Percentiles rank a stretch among this genome's conserved stretches.
Conservation (phyloP, 2,113 vertebrate species). For the Pitta sordida region DNA sequence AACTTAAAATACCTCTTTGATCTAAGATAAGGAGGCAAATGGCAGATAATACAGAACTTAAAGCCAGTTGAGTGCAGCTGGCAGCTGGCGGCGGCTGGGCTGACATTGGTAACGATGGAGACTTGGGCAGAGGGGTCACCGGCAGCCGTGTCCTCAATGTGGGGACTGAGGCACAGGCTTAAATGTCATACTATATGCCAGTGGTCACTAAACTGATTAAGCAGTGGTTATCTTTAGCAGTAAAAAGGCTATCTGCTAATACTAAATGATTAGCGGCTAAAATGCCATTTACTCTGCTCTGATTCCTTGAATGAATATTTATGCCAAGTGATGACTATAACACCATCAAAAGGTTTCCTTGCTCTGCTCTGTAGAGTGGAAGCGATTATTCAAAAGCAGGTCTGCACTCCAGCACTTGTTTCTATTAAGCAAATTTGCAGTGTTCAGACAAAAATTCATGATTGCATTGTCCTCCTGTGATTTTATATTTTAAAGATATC, state of each 20-base stretch:
- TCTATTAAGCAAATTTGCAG: slow-evolving; percentile 66
- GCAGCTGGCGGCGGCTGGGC: neutral
- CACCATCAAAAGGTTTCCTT: slow-evolving; percentile 57
- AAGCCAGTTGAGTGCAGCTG: neutral
- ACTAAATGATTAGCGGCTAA: slow-evolving; percentile 62
- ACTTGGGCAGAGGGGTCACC: neutral
- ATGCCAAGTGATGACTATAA: slow-evolving; percentile 66
- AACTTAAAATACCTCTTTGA: slow-evolving; percentile 8
- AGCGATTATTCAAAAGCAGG: slow-evolving; percentile 59
- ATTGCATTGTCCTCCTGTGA: slow-evolving; percentile 6
- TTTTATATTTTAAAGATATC: slow-evolving; percentile 16
- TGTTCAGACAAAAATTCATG: slow-evolving; percentile 39
- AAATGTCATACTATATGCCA: slow-evolving; percentile 52
- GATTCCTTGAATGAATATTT: slow-evolving; percentile 71
- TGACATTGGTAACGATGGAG: neutral
- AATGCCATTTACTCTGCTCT: slow-evolving; percentile 70
- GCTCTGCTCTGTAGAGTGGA: slow-evolving; percentile 43
- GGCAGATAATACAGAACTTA: neutral
- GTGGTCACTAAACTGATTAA: slow-evolving; percentile 69
- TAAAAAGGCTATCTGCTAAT: slow-evolving; percentile 67
- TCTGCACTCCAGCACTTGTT: slow-evolving; percentile 56
- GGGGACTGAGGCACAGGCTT: neutral
- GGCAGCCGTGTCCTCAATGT: neutral
- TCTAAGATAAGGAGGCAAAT: neutral
- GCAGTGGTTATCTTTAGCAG: slow-evolving; percentile 59